phyloP scores from a whole-genome alignment of 2,113 vertebrate genomes.

The Chamaea fasciata region DNA sequence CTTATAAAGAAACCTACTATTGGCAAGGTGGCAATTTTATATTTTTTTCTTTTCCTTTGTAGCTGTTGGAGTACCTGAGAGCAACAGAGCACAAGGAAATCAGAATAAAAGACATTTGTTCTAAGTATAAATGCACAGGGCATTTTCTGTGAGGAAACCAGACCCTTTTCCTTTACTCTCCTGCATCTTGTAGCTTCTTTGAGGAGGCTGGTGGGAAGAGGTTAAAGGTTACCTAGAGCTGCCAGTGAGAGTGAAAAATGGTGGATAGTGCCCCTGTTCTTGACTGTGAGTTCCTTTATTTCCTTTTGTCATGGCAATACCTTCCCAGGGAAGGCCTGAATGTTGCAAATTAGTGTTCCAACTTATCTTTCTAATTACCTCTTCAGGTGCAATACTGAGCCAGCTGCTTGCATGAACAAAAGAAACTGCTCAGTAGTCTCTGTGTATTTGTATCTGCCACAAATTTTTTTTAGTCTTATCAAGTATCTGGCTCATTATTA shows the following conservation, averaged over 20 bases:
- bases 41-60: not conserved
- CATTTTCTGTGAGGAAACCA: not conserved
- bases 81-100: not conserved
- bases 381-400: slow-evolving; percentile 61
- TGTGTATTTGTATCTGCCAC: not conserved
- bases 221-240: slow-evolving; percentile 68
- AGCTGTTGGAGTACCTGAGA: slow-evolving; percentile 1
- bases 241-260: slow-evolving; percentile 69
- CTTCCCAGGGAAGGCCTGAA: slow-evolving; percentile 57
- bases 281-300: slow-evolving; percentile 48
- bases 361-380: slow-evolving; percentile 64
- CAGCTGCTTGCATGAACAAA: slow-evolving; percentile 28
- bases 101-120: slow-evolving; percentile 40
- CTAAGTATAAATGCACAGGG: not conserved
- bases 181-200: slow-evolving; percentile 66
- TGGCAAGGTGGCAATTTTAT: not conserved
- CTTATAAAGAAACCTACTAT: not conserved
- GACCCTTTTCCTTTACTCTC: slow-evolving; percentile 32
- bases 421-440: not conserved
- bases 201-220: slow-evolving; percentile 71
- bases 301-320: slow-evolving; percentile 63
- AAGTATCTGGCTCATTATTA: not conserved
- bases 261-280: slow-evolving; percentile 56
- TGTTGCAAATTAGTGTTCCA: slow-evolving; percentile 61
- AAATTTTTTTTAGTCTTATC: not conserved